Base-by-base conservation (phyloP, 2,113 vertebrate species). In the Petromus typicus region DNA sequence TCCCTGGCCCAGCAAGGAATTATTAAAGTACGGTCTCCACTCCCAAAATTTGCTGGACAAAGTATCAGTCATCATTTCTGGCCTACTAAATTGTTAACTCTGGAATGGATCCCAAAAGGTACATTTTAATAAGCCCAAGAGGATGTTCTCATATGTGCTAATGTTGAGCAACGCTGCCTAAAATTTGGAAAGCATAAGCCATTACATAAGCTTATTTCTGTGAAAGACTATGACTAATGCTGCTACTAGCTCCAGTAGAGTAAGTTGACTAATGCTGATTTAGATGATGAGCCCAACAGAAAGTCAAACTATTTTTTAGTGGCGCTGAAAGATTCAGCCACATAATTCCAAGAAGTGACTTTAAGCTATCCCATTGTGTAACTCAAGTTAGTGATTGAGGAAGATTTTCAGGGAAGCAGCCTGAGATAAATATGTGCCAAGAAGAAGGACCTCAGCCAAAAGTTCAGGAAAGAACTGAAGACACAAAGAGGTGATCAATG, bases 121-220 rank as follows among this genome's bases (percentile, higher is more conserved):
- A 64, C 56, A 90, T 91, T 95, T 93, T 91, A 91, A 82, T 14
- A 94, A 71, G 7, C 5, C 6, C 48, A 78, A 7, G 0, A 51
- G 18, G 43, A 7, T 18, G 56, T 76, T 82, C 16, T 69, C n/a
- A 25, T 86, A 27, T n/a, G 51, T 76, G 7, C 18, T 75, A 91
- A 90, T 5, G 10, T 45, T 89, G 43, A 83, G 17, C 69, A 67
- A 69, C 34, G 61, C 3, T 76, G 16, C 7, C 37, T 80, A 25
- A 43, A 12, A 67, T 96, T 90, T 59, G 17, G 86, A 91, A 87
- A 56, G 51, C 4, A 87, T 25, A 9, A 93, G 20, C 27, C 40
- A 91, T 79, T 90, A 69, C 22, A 86, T 79, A 89, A 89, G 8
- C 48, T 89, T 57, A 89, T 69, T 82, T 88, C 45, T 93, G 13